These are phyloP conservation scores for Dryadula phaetusa DNA, from an alignment of 2,888 invertebrate species.

Conservation along the genomic window DNA sequence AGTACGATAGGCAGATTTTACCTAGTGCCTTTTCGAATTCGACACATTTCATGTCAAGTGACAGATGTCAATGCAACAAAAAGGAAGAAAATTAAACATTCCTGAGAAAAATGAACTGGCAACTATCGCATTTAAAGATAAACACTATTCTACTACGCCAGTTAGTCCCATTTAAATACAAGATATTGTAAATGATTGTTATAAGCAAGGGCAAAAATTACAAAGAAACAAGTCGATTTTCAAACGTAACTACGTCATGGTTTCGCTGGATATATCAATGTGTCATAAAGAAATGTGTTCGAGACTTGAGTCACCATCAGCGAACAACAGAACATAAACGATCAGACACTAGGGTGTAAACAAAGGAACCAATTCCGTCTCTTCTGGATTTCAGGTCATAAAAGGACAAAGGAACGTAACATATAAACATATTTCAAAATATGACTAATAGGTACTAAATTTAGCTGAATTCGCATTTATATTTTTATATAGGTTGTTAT, in stretches of 20 bases:
- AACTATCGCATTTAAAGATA: too few species aligned
- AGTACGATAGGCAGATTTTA: too few species aligned
- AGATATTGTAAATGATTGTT: constrained; percentile 3
- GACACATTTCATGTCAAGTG: neutral
- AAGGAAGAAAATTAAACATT: too few species aligned
- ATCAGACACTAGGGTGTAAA: constrained; percentile 17
- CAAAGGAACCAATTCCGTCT: constrained; percentile 4
- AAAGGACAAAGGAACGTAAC: constrained; percentile 30
- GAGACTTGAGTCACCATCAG: constrained; percentile 29
- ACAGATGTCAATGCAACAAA: neutral
- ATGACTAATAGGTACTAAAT: neutral
- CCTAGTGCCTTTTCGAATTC: too few species aligned
- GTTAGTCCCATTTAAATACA: neutral
- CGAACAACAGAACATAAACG: constrained; percentile 22
- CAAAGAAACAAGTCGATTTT: constrained; percentile 13
- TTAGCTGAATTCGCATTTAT: neutral
- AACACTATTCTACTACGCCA: neutral
- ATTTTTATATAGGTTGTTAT: neutral
- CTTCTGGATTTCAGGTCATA: constrained; percentile 16
- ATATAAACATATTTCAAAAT: neutral
- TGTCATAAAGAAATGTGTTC: constrained; percentile 28
- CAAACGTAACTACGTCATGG: constrained; percentile 5
- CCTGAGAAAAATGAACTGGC: too few species aligned
- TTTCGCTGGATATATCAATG: constrained; percentile 23
- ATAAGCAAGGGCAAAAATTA: constrained; percentile 2